Evolutionary conservation across 2,113 vertebrate species (phyloP), one percentile per base, ranked within the genome.

Genomic region (Corythornis vintsioides): DNA sequence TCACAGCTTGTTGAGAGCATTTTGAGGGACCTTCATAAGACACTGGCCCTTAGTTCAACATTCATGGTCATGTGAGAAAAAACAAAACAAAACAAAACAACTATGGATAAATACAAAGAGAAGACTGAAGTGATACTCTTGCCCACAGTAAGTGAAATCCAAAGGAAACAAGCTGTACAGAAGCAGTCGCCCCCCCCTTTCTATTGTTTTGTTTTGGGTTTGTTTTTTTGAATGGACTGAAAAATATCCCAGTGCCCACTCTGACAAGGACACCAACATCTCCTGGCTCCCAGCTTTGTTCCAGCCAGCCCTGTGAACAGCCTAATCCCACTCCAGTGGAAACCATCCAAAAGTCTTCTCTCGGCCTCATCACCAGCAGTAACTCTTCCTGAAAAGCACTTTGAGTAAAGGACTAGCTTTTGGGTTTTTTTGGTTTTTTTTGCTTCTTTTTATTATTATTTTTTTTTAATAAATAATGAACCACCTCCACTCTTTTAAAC

Each of bases 271-370:
- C 19, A 9, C 16, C 35, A 12, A 7, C 38, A 55, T 22, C 7
- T 19, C 5, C 18, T 9, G 11, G 6, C 14, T 61, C 29, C 31
- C 35, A 1, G 2, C 33, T 80, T 67, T 40, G 22, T 33, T 43
- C 53, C 16, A 11, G 20, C 53, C 16, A 11, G 20, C 8, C 3
- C 28, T 15, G 5, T 3, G 6, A 26, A 24, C 35, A 63, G 40
- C 29, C 31, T 43, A 20, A 50, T 47, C 11, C 45, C 0, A 0
- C 38, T 31, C 29, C 29, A 40, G 24, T 3, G 4, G 24, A 61
- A 72, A n/a, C 14, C 61, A 40, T 4, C 24, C n/a, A 26, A 22
- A 59, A 60, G 8, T 25, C 13, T 86, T 31, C 60, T 76, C 18
- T 15, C 9, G 33, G 56, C 38, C 25, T 52, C 40, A 9, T 9